Percentiles rank a stretch among this genome's conserved stretches.
Conservation (phyloP, 2,888 invertebrate species). For the Erebia epiphron region DNA sequence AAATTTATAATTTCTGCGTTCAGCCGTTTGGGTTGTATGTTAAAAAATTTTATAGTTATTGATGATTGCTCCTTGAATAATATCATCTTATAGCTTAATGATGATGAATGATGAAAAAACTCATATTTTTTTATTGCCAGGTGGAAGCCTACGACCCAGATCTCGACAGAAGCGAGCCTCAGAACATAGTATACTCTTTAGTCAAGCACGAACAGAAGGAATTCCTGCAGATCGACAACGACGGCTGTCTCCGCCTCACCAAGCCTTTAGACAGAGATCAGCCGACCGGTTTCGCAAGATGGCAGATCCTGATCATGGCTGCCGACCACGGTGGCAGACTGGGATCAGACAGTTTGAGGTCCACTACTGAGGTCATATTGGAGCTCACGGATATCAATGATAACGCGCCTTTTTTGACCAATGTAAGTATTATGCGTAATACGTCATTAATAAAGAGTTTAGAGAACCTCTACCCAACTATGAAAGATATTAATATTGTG, state of each 20-base stretch:
- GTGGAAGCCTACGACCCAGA: constrained; percentile 93
- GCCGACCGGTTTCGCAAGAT: constrained; percentile 91
- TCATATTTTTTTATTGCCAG: constrained; percentile 46
- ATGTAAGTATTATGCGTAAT: constrained; percentile 77
- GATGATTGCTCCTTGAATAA: background rate
- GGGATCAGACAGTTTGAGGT: constrained; percentile 83
- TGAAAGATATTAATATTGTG: no score
- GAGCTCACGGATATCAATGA: constrained; percentile 94
- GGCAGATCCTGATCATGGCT: constrained; percentile 90
- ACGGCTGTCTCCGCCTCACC: constrained; percentile 88
- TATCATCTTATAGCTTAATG: no score
- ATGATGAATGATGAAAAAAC: background rate
- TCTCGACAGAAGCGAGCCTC: constrained; percentile 88
- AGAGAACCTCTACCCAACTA: no score
- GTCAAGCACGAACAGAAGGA: constrained; percentile 88
- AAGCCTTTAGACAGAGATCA: constrained; percentile 94
- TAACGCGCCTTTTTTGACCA: constrained; percentile 94
- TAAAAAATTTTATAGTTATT: no score
- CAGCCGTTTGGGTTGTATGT: no score
- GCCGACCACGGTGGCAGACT: constrained; percentile 87
- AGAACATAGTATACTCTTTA: constrained; percentile 89
- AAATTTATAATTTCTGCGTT: no score
- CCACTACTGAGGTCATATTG: constrained; percentile 87
- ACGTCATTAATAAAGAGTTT: no score
- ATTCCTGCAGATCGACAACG: constrained; percentile 87